phyloP scores from a whole-genome alignment of 1,140 invertebrate genomes.

The Cheumatopsyche charites region DNA sequence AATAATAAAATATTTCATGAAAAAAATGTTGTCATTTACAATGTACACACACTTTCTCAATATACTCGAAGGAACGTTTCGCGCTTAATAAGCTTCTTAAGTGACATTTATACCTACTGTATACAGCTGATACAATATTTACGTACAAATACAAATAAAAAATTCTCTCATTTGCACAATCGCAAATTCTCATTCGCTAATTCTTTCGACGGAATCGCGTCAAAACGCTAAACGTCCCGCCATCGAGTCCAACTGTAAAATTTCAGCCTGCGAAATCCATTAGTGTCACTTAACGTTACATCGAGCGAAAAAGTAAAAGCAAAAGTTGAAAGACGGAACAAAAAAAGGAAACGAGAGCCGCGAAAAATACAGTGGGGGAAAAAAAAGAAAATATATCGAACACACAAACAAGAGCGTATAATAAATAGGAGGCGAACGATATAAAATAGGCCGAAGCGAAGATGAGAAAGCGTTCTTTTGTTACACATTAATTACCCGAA shows the following conservation, averaged over 20 bases:
- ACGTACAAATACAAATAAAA: too few species aligned
- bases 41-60: too few species aligned
- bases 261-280: slow-evolving; percentile 17
- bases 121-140: too few species aligned
- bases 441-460: slow-evolving; percentile 8
- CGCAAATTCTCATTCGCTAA: not conserved
- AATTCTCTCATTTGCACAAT: not conserved
- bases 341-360: too few species aligned
- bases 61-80: too few species aligned
- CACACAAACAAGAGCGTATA: not conserved
- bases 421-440: not conserved
- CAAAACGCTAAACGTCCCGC: slow-evolving; percentile 16
- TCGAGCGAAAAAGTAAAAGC: not conserved
- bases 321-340: too few species aligned
- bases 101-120: too few species aligned
- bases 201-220: not conserved
- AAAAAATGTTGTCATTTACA: too few species aligned
- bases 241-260: slow-evolving; percentile 18
- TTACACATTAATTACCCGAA: slow-evolving; percentile 24
- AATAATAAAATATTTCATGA: too few species aligned
- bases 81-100: too few species aligned
- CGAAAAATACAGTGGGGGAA: too few species aligned
- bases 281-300: slow-evolving; percentile 24
- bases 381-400: not conserved
- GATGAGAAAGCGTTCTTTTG: slow-evolving; percentile 26